Base-by-base conservation (phyloP, 2,797 vertebrate genomes). In the Sebastes diploproa region DNA sequence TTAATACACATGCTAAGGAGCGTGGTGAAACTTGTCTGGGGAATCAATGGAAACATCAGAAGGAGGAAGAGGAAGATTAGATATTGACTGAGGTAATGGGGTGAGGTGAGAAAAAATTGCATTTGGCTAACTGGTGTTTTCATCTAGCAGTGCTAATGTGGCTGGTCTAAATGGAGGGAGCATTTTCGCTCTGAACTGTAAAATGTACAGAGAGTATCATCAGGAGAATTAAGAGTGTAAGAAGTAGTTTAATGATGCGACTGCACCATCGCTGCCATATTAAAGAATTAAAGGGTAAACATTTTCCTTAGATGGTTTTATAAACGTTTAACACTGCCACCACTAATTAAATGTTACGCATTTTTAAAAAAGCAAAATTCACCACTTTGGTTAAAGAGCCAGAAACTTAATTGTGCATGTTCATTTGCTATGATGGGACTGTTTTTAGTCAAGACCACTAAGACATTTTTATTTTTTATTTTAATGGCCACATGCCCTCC, bases 1-100 rank as follows among this genome's bases (percentile, higher is more conserved):
- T 89, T 92, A 87, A 90, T 90, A 90, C 76, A 89, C 80, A 88
- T 89, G 82, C 82, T 88, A 91, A 91, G 56, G 81, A 91, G 87
- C 70, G 58, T 78, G 66, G 66, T 78, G 73, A 75, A 82, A 86
- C 70, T 80, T 89, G 84, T 88, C 80, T 46, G 55, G 12, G 50
- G 56, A 80, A 93, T 93, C 91, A 74, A 93, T 93, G 82, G 75
- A 83, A 89, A 88, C 79, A 82, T 90, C 85, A 88, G 58, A 66
- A 78, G 62, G 61, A 89, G 77, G 87, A 89, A 89, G 81, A 82
- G 63, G 71, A 84, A 80, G 82, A 91, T 90, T 90, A 89, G 84
- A 73, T 90, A 91, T 89, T 86, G 90, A 92, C 76, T 67, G 83
- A 81, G 76, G 81, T 89, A 91, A 91, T 92, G 88, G 84, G 81